These are phyloP conservation scores for Aphodius granarius DNA, from an alignment of 2,888 invertebrate species.

Conservation along the genomic window DNA sequence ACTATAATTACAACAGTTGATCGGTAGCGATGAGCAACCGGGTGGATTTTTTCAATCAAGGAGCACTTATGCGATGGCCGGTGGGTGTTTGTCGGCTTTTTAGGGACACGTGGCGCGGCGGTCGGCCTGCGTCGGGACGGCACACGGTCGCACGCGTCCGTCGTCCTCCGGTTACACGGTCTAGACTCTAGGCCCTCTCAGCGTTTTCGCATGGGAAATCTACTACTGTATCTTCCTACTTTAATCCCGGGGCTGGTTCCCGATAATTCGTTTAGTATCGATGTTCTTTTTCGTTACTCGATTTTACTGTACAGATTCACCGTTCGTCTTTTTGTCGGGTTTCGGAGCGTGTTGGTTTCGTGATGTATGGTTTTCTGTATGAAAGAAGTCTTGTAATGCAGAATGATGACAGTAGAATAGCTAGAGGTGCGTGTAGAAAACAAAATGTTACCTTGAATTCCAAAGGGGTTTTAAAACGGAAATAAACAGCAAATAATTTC, in stretches of 20 bases:
- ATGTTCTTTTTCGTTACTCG: slow-evolving; percentile 37
- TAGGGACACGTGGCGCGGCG: slow-evolving; percentile 37
- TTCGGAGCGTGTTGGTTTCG: not conserved
- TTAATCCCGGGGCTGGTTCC: slow-evolving; percentile 34
- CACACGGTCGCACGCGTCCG: slow-evolving; percentile 35
- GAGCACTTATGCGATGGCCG: slow-evolving; percentile 34
- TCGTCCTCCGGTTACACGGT: slow-evolving; percentile 39
- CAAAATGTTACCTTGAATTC: too few species aligned
- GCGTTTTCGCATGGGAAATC: slow-evolving; percentile 42
- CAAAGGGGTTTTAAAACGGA: too few species aligned
- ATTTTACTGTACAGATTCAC: not conserved
- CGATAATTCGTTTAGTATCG: slow-evolving; percentile 42
- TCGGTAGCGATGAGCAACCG: slow-evolving; percentile 19
- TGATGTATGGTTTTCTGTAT: not conserved
- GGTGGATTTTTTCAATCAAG: slow-evolving; percentile 30
- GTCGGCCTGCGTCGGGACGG: slow-evolving; percentile 30
- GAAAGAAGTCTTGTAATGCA: not conserved
- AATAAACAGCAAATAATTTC: too few species aligned
- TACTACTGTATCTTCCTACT: slow-evolving; percentile 36
- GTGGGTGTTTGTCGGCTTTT: slow-evolving; percentile 43
- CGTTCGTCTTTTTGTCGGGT: not conserved
- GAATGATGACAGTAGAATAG: too few species aligned
- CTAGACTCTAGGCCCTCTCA: slow-evolving; percentile 2
- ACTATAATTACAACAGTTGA: not conserved
- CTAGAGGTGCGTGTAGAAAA: too few species aligned